These are phyloP conservation scores for Chironomus tentans DNA, from an alignment of 2,888 invertebrate genomes.

Conservation along the genomic window DNA sequence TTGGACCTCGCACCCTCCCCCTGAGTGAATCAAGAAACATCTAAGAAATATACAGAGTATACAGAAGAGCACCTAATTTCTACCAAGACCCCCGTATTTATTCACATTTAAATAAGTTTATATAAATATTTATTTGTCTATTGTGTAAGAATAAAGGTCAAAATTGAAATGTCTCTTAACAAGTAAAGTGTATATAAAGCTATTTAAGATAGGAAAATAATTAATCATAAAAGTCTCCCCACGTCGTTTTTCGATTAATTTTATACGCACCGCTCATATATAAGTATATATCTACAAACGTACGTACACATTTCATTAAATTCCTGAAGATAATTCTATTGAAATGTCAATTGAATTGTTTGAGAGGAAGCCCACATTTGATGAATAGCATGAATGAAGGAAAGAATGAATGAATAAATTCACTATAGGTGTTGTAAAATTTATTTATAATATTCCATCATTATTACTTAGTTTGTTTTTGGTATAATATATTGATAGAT, in stretches of 20 bases:
- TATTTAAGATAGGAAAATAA: not conserved
- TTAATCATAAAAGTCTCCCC: slow-evolving; percentile 22
- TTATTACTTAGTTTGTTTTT: not conserved
- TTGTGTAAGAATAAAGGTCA: not conserved
- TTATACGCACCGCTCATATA: not conserved
- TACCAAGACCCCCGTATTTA: no score
- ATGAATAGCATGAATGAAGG: not conserved
- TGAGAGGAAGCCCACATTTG: slow-evolving; percentile 20
- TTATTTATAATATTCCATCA: not conserved
- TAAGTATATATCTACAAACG: not conserved
- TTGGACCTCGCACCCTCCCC: no score
- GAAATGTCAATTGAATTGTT: slow-evolving; percentile 23
- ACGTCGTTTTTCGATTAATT: slow-evolving; percentile 16
- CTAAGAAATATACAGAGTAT: no score
- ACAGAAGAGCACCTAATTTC: no score
- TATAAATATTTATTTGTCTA: not conserved
- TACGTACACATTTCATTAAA: not conserved
- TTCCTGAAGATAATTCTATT: slow-evolving; percentile 10
- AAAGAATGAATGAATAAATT: not conserved
- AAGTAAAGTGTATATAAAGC: not conserved
- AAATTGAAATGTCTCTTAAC: slow-evolving; percentile 6
- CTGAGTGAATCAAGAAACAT: no score
- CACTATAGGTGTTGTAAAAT: not conserved
- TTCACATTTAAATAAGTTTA: no score
- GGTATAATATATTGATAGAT: slow-evolving; percentile 10